Evolutionary conservation across 2,888 invertebrate genomes (phyloP).

Genomic region (Cataglyphis altisquamis): DNA sequence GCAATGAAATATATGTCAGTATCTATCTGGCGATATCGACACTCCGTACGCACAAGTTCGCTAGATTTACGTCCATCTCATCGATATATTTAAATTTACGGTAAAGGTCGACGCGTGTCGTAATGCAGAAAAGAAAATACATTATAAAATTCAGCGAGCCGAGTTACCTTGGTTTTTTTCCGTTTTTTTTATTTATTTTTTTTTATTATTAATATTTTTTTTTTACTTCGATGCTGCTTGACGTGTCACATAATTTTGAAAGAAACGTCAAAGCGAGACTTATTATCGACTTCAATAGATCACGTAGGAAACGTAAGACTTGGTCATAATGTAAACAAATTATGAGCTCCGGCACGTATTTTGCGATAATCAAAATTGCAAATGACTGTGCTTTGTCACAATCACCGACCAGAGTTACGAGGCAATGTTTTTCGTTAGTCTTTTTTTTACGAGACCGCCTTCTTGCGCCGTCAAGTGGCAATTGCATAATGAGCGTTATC

Average conservation of each 20-base stretch:
- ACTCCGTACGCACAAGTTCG: conserved; percentile 1
- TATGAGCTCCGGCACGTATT: conserved; percentile 19
- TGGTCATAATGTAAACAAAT: conserved; percentile 5
- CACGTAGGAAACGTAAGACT: not conserved
- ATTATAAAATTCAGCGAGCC: conserved; percentile 1
- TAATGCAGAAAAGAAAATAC: conserved; percentile 18
- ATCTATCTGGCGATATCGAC: conserved; percentile 15
- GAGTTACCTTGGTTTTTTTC: not conserved
- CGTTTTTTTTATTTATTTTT: not conserved
- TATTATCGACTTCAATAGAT: not conserved
- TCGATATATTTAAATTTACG: conserved; percentile 39
- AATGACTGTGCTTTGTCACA: conserved; percentile 7
- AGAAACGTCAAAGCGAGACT: not conserved
- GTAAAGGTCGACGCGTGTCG: conserved; percentile 32
- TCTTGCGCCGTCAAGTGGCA: conserved; percentile 38
- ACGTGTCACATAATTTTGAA: not conserved
- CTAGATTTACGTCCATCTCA: not conserved
- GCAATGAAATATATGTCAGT: conserved; percentile 53
- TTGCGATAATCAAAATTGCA: conserved; percentile 49
- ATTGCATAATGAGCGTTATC: conserved; percentile 24
- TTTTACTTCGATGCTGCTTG: not conserved
- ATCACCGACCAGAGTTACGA: conserved; percentile 28
- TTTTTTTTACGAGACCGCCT: not conserved
- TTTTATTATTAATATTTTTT: not conserved
- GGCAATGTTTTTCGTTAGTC: conserved; percentile 40